A percentile compares a stretch with the other conserved stretches of the same genome.
These are phyloP conservation scores for Trichomalopsis sarcophagae DNA, from an alignment of 1,140 invertebrate genomes.

Conservation along the genomic window DNA sequence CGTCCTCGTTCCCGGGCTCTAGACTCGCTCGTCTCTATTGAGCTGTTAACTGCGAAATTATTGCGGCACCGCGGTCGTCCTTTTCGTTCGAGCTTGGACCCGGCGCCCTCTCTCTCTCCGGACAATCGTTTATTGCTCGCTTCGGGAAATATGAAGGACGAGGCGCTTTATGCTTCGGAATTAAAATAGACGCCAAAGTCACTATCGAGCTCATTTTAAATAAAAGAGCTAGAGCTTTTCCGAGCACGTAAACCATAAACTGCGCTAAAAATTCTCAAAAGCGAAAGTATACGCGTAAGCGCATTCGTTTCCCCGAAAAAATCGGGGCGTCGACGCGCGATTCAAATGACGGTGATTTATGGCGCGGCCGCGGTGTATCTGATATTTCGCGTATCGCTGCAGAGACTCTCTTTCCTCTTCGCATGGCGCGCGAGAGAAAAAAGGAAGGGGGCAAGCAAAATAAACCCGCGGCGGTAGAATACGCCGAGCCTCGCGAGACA, in stretches of 20 bases:
- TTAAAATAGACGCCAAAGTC: conserved; percentile 25
- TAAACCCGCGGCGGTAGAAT: conserved; percentile 26
- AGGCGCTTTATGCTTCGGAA: not conserved
- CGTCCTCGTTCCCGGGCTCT: conserved; percentile 20
- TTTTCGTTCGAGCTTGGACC: conserved; percentile 25
- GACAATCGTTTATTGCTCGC: conserved; percentile 42
- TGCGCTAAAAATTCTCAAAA: not conserved
- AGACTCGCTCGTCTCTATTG: conserved; percentile 43
- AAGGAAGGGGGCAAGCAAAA: not conserved
- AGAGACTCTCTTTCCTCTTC: not conserved
- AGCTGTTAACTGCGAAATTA: conserved; percentile 55
- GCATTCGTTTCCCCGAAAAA: conserved; percentile 8
- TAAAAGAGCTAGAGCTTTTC: too few species aligned
- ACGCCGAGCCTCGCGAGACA: not conserved
- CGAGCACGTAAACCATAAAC: not conserved
- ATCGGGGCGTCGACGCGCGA: conserved; percentile 26
- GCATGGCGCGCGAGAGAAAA: conserved; percentile 22
- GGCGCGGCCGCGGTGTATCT: not conserved
- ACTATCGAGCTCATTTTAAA: not conserved
- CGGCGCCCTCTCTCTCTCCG: conserved; percentile 2
- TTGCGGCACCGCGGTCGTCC: conserved; percentile 46
- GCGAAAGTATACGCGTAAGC: not conserved
- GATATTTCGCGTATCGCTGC: conserved; percentile 25
- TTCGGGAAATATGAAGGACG: conserved; percentile 34
- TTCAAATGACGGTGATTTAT: conserved; percentile 47